These are phyloP conservation scores for Chelonoidis abingdonii DNA, from an alignment of 2,113 vertebrate genomes.

Conservation along the genomic window DNA sequence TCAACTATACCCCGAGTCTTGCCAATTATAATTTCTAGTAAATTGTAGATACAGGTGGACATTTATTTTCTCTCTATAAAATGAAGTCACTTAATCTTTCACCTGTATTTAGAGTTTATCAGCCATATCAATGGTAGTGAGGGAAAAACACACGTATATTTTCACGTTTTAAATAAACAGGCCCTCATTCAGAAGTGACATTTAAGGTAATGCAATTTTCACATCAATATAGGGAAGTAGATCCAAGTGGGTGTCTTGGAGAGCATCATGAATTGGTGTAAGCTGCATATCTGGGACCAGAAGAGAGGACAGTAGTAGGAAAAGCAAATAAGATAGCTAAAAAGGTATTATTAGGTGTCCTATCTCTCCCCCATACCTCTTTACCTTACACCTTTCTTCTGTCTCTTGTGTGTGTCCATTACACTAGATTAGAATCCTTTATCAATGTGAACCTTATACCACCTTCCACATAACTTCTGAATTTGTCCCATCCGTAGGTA, in stretches of 20 bases:
- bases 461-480: neutral
- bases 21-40: slow-evolving; percentile 35
- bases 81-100: slow-evolving; percentile 13
- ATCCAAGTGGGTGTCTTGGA: neutral
- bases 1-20: neutral
- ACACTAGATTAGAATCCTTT: neutral
- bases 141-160: neutral
- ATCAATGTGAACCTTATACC: neutral
- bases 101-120: neutral
- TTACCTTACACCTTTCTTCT: neutral
- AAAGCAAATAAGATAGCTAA: neutral
- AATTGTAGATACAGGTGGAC: slow-evolving; percentile 18
- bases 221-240: neutral
- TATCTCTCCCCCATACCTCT: too few relatives aligned
- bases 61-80: neutral
- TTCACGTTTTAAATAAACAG: neutral
- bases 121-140: neutral
- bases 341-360: neutral
- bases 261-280: neutral
- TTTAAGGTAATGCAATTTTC: neutral
- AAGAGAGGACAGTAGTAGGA: neutral
- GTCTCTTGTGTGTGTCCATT: neutral
- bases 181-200: neutral
- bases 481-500: neutral
- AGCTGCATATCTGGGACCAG: neutral